Evolutionary conservation across 2,113 vertebrate genomes (phyloP), one percentile per base, ranked within the genome.

Genomic region (Psophia crepitans): DNA sequence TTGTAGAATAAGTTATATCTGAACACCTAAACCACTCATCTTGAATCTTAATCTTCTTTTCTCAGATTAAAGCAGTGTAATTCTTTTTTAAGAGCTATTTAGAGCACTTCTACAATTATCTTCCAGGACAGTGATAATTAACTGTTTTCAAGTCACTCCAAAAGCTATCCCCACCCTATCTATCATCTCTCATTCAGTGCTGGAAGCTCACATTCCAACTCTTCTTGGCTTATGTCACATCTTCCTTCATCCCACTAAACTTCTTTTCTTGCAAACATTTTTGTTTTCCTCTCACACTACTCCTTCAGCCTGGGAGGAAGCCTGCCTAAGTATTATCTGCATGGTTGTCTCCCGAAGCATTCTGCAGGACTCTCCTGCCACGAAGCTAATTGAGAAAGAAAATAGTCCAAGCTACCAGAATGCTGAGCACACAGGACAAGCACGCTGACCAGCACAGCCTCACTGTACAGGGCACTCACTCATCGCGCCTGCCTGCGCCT

Each of bases 401-500:
- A 83, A 24, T 0, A 54, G 43, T 9, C 41, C 24, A 74, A 66
- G 54, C 63, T n/a, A 49, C 15, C 0, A 3, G 58, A 94, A 63
- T 12, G 35, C 39, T 56, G 26, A 81, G 33, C 21, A 30, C 8
- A 12, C 0, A 51, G 20, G 35, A 57, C 60, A 39, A 53, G 18
- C 33, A 30, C 2, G 24, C 23, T 53, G 76, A 35, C 12, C 17
- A 51, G 71, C 20, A 46, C 7, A 33, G 57, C 20, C 48, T 6
- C 6, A 2, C 5, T 19, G 37, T 13, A 17, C 5, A 11, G 0
- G 37, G 39, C 24, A 22, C 30, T 39, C 24, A 22, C 30, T 39
- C 24, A 4, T 28, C 37, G 35, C 0, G 27, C 23, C 4, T 8
- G 21, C 9, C 13, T 2, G 2, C 0, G 7, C 11, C 3, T 56